Evolutionary conservation across 2,113 vertebrate species (phyloP), one percentile per base, ranked within the genome.

Genomic region (Atractosteus spatula): DNA sequence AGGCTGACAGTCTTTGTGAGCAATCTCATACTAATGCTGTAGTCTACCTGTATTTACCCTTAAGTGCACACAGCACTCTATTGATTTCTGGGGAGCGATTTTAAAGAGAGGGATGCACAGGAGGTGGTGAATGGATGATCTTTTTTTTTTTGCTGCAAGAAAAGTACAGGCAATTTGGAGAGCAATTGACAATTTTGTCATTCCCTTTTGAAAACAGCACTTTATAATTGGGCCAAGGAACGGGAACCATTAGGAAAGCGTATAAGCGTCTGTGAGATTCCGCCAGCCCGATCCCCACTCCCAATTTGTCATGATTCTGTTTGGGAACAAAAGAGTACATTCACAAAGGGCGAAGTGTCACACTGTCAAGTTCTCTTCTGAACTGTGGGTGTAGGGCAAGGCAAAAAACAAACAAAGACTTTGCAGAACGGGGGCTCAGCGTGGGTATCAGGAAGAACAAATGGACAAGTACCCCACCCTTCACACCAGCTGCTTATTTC

Each of bases 1-100:
- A 79, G 80, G 77, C 82, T 91, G 87, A 88, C 87, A 88, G 84
- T 84, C 85, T 51, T 79, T 84, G 83, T 88, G 86, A 89, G 89
- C 89, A 89, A 89, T 89, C 87, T 83, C 83, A 89, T 87, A 85
- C 84, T 90, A 90, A 92, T 89, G 87, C 86, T 84, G 64, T 51
- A 79, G 86, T 84, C 87, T 83, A 86, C 85, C 89, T 89, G 86
- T 88, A 86, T 90, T 91, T 90, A 91, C 86, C 84, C 83, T 84
- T 87, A 86, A 90, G 89, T 89, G 87, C 86, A 82, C 76, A 75
- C 77, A 86, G 86, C 86, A 81, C 85, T 86, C 84, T 85, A 81
- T 79, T 86, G 88, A 90, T 88, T 87, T 86, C 78, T 73, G 85
- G 82, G 80, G 85, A 88, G 84, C 85, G 81, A 87, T 88, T 88